Evolutionary conservation across 1,140 invertebrate genomes (phyloP).

Genomic region (Triops longicaudatus): DNA sequence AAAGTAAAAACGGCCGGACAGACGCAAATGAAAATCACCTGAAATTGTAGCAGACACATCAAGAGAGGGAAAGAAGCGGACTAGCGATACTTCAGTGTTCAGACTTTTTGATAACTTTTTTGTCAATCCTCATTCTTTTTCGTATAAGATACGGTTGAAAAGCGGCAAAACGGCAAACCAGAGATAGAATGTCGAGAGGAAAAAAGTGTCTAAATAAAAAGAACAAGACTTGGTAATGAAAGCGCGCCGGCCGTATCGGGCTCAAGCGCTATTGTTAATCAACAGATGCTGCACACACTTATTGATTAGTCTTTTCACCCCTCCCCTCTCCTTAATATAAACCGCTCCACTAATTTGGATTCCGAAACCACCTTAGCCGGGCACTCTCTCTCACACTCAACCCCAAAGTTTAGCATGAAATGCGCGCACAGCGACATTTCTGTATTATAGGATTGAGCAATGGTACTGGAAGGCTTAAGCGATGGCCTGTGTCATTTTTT

Average conservation of each 20-base stretch:
- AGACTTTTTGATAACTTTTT: not conserved
- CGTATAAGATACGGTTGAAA: not conserved
- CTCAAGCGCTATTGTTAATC: not conserved
- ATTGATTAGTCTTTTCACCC: slow-evolving; percentile 4
- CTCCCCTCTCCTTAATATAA: not conserved
- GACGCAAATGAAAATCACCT: slow-evolving; percentile 4
- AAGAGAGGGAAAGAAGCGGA: not conserved
- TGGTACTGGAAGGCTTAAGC: too few species aligned
- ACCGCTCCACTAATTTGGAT: not conserved
- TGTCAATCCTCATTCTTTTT: not conserved
- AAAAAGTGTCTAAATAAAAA: not conserved
- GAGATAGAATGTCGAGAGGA: not conserved
- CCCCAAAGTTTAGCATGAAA: too few species aligned
- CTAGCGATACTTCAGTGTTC: not conserved
- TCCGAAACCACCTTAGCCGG: not conserved
- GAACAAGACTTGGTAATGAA: not conserved
- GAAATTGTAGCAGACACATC: not conserved
- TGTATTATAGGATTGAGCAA: too few species aligned
- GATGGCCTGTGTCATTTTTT: too few species aligned
- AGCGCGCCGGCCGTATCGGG: not conserved
- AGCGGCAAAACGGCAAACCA: not conserved
- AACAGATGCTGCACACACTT: slow-evolving; percentile 14
- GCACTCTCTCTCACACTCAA: not conserved
- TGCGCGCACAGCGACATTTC: too few species aligned
- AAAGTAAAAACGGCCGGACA: not conserved